These are phyloP conservation scores for Piprites chloris DNA, from an alignment of 2,113 vertebrate genomes.

Conservation along the genomic window DNA sequence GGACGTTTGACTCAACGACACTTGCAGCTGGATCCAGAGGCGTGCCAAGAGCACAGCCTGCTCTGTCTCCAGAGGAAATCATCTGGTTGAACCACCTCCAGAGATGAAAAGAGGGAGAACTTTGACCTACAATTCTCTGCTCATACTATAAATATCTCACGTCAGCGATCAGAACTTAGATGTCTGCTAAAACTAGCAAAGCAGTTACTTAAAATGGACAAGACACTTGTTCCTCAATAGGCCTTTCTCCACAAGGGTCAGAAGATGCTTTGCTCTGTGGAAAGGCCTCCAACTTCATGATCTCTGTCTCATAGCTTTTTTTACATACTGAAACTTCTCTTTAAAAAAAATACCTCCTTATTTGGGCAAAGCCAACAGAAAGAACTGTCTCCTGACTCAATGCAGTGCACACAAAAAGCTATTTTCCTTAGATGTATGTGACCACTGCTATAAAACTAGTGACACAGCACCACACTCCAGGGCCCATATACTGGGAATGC, in stretches of 20 bases:
- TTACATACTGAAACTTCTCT: neutral
- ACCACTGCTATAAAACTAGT: neutral
- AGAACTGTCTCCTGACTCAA: neutral
- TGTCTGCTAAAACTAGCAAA: neutral
- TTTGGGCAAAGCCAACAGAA: neutral
- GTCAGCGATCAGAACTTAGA: neutral
- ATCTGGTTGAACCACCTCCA: neutral
- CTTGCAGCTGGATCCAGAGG: neutral
- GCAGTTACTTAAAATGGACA: neutral
- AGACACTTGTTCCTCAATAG: neutral
- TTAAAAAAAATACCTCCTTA: slow-evolving; percentile 7
- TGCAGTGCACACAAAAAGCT: neutral
- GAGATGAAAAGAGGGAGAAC: neutral
- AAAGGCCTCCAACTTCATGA: neutral
- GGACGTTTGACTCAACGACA: accelerated
- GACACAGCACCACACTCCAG: neutral
- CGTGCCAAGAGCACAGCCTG: neutral
- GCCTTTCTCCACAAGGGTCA: neutral
- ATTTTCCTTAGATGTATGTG: neutral
- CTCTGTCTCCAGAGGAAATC: neutral
- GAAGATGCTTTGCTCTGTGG: neutral
- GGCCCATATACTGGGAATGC: neutral
- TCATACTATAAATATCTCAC: neutral
- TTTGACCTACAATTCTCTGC: neutral
- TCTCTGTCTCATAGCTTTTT: neutral